Evolutionary conservation across 2,113 vertebrate genomes (phyloP).

Genomic region (Leptobrachium leishanense): DNA sequence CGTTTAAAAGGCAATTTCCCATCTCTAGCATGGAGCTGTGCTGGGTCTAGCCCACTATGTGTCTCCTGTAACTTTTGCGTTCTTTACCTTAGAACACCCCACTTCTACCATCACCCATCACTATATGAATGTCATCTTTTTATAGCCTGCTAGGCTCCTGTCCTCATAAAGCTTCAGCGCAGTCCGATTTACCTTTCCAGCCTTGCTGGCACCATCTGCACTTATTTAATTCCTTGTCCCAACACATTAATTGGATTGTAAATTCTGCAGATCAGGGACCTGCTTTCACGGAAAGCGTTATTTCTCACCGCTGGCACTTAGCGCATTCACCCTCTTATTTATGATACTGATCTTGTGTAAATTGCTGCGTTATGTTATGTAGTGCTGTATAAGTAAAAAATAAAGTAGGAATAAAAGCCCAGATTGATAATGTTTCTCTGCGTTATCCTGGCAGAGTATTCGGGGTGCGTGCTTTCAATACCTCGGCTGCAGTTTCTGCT

Average conservation of each 20-base stretch:
- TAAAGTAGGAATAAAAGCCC: background rate
- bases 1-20: too few relatives aligned
- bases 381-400: background rate
- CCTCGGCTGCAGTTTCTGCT: background rate
- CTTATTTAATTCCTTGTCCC: background rate
- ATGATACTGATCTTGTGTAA: background rate
- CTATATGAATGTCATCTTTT: too few relatives aligned
- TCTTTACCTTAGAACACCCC: too few relatives aligned
- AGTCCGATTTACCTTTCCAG: too few relatives aligned
- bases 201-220: too few relatives aligned
- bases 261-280: background rate
- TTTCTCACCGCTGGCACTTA: background rate
- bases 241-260: background rate
- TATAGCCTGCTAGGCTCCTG: too few relatives aligned
- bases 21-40: too few relatives aligned
- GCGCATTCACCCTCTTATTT: background rate
- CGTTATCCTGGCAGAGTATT: background rate
- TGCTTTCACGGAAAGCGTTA: background rate
- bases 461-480: background rate
- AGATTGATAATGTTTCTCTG: background rate
- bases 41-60: too few relatives aligned
- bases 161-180: too few relatives aligned
- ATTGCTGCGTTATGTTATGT: background rate
- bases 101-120: too few relatives aligned
- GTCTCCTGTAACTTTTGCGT: too few relatives aligned